Evolutionary conservation across 1,140 invertebrate genomes (phyloP), one percentile per base, ranked within the genome.

Genomic region (Sminthurides bifidus): DNA sequence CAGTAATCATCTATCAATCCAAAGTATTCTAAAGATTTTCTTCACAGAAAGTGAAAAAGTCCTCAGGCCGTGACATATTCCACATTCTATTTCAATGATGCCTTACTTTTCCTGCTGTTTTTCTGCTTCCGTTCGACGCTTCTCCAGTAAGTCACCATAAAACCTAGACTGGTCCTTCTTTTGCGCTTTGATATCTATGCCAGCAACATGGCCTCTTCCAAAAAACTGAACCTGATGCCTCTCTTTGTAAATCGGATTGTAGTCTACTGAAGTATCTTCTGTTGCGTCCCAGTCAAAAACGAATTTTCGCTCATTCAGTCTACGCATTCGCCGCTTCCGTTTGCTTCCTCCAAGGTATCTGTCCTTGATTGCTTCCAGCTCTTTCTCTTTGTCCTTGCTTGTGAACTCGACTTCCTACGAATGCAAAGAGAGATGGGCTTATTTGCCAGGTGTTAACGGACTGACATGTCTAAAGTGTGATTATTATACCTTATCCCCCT

Each of bases 221-320:
- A 89, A 98, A 70, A 99, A 97, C 74, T 99, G 96, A 4, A 87
- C 76, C 67, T 74, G 59, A 46, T 66, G 58, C 35, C 56, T 31
- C 27, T 60, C 58, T 46, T 98, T 97, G 66, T 99, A 98, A 2
- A 99, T 74, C 58, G 81, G 80, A 72, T 99, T 98, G 66, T 98
- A 98, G 78, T 99, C 96, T 59, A 86, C 83, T 17, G 91, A 93
- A 0, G 96, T 99, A 66, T 99, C 96, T 72, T 99, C 96, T 0
- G 84, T 84, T 3, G 92, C 92, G 76, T 99, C 96, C 96, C 96
- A 99, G 74, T 99, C 96, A 75, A 99, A 99, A 0, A 99, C 94
- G 79, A 99, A 99, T 74, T 99, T 99, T 3, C 94, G 75, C 68
- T 99, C 96, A 75, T 98, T 98, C 3, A 98, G 72, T 59, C 93